phyloP scores from a whole-genome alignment of 2,797 vertebrate species.

The Cercopithecus mitis region DNA sequence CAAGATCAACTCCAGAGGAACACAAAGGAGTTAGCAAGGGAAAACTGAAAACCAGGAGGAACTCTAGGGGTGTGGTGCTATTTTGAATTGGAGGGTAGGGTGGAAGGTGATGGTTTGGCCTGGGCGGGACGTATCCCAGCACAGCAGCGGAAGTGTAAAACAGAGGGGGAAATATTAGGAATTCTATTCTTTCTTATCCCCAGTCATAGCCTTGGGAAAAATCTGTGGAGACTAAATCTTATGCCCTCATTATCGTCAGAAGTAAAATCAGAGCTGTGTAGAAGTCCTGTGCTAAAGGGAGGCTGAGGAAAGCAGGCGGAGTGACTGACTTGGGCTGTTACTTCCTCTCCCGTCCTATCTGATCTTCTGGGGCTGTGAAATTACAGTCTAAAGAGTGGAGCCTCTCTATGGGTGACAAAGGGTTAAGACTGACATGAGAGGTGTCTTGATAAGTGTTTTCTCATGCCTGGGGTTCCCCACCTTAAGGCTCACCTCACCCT shows the following conservation, averaged over 20 bases:
- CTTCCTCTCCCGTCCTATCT: not conserved
- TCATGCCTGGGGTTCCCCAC: not conserved
- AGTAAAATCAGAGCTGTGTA: not conserved
- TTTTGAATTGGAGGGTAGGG: not conserved
- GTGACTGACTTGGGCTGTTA: rapidly evolving
- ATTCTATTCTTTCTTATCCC: not conserved
- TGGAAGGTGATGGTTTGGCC: not conserved
- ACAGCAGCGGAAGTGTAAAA: not conserved
- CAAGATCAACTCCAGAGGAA: not conserved
- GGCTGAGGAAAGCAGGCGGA: not conserved
- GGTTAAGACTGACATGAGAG: not conserved
- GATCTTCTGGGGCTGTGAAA: not conserved
- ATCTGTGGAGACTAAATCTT: not conserved
- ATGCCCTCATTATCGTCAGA: not conserved
- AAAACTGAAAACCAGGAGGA: not conserved
- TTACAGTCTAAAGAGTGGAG: not conserved
- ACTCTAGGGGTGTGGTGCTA: rapidly evolving
- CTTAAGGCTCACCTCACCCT: not conserved
- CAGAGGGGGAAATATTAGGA: not conserved
- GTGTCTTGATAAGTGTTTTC: not conserved
- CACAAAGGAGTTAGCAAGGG: not conserved
- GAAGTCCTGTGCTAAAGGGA: too few relatives aligned
- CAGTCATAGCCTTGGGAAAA: not conserved
- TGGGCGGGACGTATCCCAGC: not conserved
- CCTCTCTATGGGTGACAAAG: not conserved